Evolutionary conservation across 2,888 invertebrate genomes (phyloP).

Genomic region (Saturnia pavonia): DNA sequence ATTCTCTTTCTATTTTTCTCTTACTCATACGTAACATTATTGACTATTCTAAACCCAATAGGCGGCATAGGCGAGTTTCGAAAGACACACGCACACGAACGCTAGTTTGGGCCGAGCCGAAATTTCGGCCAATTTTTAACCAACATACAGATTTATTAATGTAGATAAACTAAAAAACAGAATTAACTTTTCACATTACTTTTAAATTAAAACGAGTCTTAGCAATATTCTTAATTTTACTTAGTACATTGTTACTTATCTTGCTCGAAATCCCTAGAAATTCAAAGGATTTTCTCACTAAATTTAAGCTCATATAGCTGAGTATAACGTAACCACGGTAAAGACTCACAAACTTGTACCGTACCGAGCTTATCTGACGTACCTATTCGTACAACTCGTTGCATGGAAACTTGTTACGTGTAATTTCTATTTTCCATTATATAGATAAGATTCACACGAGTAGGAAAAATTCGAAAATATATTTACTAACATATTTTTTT

Average conservation of each 20-base stretch:
- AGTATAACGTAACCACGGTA: slow-evolving; percentile 36
- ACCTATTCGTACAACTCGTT: slow-evolving; percentile 24
- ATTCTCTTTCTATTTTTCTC: too few relatives aligned
- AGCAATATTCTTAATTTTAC: slow-evolving; percentile 20
- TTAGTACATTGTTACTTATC: slow-evolving; percentile 23
- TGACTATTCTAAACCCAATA: too few relatives aligned
- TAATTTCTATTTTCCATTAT: slow-evolving; percentile 48
- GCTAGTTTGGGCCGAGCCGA: too few relatives aligned
- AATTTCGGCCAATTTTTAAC: too few relatives aligned
- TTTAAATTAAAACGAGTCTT: background rate
- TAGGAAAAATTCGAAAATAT: background rate
- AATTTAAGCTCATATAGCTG: slow-evolving; percentile 36
- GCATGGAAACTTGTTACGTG: slow-evolving; percentile 38
- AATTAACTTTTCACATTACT: background rate
- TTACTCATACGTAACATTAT: too few relatives aligned
- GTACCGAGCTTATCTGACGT: slow-evolving; percentile 42
- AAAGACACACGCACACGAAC: too few relatives aligned
- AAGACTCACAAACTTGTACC: slow-evolving; percentile 44
- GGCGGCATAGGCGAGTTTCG: too few relatives aligned
- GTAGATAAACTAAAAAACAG: background rate
- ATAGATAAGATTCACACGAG: slow-evolving; percentile 12
- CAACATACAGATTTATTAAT: too few relatives aligned
- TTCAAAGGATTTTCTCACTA: slow-evolving; percentile 38
- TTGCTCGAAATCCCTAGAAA: slow-evolving; percentile 29
- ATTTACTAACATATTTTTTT: too few relatives aligned